These are phyloP conservation scores for Neodiprion pinetum DNA, from an alignment of 1,140 invertebrate species.

Conservation along the genomic window DNA sequence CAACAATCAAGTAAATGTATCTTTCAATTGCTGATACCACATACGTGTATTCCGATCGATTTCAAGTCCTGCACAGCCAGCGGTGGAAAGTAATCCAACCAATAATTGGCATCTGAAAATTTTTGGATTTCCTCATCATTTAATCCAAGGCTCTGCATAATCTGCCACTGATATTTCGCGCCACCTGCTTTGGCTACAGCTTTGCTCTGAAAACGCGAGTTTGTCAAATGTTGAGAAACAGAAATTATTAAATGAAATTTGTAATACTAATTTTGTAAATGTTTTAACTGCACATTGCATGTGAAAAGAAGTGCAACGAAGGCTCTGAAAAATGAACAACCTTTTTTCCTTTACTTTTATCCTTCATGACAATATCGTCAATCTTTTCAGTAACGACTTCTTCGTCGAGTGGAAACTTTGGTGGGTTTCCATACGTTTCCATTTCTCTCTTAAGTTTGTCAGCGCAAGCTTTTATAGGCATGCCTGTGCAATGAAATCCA, in stretches of 20 bases:
- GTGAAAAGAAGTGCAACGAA: not conserved
- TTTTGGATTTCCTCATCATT: constrained; percentile 89
- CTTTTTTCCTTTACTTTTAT: constrained; percentile 98
- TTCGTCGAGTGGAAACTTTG: constrained; percentile 80
- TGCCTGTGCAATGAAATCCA: constrained; percentile 98
- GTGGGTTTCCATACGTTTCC: constrained; percentile 91
- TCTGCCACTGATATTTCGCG: constrained; percentile 98
- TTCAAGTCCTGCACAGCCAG: constrained; percentile 86
- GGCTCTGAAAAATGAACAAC: constrained; percentile 53
- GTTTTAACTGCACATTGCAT: not conserved
- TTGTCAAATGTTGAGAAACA: not conserved
- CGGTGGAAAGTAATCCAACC: constrained; percentile 97
- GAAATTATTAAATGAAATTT: constrained; percentile 19
- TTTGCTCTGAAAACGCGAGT: constrained; percentile 77
- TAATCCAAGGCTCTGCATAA: constrained; percentile 94
- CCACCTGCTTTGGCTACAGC: constrained; percentile 89
- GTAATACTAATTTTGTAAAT: constrained; percentile 11
- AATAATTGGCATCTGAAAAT: constrained; percentile 91
- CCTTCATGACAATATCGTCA: constrained; percentile 76
- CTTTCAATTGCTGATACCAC: constrained; percentile 35
- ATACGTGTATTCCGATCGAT: constrained; percentile 88
- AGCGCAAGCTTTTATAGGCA: constrained; percentile 96
- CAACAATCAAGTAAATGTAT: constrained; percentile 15
- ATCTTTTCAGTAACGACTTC: constrained; percentile 60
- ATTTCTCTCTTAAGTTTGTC: constrained; percentile 97